phyloP scores from a whole-genome alignment of 2,888 invertebrate genomes.

The Drosophila melanosoma region DNA sequence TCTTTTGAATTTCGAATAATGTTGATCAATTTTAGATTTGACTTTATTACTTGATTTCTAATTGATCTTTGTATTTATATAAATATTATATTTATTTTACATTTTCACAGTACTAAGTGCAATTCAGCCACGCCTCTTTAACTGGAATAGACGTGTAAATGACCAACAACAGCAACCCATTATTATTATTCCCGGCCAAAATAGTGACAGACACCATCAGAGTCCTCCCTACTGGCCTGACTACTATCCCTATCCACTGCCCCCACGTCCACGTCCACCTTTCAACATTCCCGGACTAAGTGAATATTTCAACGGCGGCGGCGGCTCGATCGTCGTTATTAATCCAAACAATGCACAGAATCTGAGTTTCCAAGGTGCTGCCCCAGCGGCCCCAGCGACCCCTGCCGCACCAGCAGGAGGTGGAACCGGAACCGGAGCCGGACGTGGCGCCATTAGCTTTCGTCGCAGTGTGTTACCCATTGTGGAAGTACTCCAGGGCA shows the following conservation, averaged over 20 bases:
- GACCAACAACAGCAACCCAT: slow-evolving; percentile 38
- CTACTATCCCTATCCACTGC: slow-evolving; percentile 32
- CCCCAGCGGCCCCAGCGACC: neutral
- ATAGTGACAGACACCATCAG: slow-evolving; percentile 28
- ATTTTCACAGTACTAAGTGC: slow-evolving; percentile 14
- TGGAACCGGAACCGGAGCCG: too few species aligned
- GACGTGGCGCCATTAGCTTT: too few species aligned
- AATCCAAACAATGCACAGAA: slow-evolving; percentile 59
- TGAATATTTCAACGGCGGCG: neutral
- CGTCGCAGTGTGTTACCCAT: slow-evolving; percentile 30
- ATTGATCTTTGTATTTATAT: neutral
- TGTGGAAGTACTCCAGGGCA: slow-evolving; percentile 38
- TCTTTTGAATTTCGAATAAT: neutral
- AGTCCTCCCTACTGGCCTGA: slow-evolving; percentile 26
- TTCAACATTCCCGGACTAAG: slow-evolving; percentile 5
- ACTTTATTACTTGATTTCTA: neutral
- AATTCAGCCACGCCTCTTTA: slow-evolving; percentile 54
- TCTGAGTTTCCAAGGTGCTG: neutral
- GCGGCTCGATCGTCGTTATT: slow-evolving; percentile 43
- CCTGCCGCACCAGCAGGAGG: neutral
- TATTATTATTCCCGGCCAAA: slow-evolving; percentile 33
- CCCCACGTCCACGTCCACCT: slow-evolving; percentile 6
- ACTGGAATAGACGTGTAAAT: slow-evolving; percentile 31
- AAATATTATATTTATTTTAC: neutral
- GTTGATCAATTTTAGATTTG: neutral